Base-by-base conservation (phyloP, 1,140 invertebrate species). In the Lycorma delicatula region DNA sequence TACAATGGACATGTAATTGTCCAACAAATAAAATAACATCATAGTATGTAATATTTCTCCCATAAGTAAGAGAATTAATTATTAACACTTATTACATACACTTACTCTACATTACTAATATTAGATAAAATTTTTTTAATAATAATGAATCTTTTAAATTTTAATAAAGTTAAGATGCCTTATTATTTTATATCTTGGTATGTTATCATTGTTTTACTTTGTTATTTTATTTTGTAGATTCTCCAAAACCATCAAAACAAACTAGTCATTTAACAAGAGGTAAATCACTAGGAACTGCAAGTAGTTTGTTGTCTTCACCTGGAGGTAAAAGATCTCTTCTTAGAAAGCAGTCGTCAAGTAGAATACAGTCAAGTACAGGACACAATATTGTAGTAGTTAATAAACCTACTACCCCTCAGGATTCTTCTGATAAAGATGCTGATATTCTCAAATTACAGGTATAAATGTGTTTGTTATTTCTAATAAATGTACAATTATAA, bases 351-450 rank as follows among this genome's bases (percentile, higher is more conserved):
- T 41, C 44, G 13, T 46, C 41, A n/a, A 20, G 18, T 16, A 64
- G 67, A 60, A 49, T 60, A 65, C 60, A 59, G 57, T 58, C 38
- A 31, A 60, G 62, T 46, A 54, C 65, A 36, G 68, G 76, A 2
- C 78, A 86, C 41, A 86, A 81, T 62, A 93, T 95, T 47, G 86
- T 95, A 0, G 86, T 95, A 0, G 86, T 94, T 3, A 92, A 95
- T 0, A 89, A 91, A 60, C 78, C 84, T 48, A 86, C 87, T 0
- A 59, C 71, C 16, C 72, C 73, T 4, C 76, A 79, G 60, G 80
- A 70, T 47, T 78, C 76, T 36, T 72, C 78, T 44, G 87, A 86
- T 63, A 83, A 84, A 60, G 91, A 95, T 75, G 82, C 87, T 2
- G 89, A 95, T 67, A 77, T 93, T 44, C 72, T 83, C 13, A 80